Evolutionary conservation across 2,797 vertebrate species (phyloP), one percentile per base, ranked within the genome.

Genomic region (Cuculus canorus): DNA sequence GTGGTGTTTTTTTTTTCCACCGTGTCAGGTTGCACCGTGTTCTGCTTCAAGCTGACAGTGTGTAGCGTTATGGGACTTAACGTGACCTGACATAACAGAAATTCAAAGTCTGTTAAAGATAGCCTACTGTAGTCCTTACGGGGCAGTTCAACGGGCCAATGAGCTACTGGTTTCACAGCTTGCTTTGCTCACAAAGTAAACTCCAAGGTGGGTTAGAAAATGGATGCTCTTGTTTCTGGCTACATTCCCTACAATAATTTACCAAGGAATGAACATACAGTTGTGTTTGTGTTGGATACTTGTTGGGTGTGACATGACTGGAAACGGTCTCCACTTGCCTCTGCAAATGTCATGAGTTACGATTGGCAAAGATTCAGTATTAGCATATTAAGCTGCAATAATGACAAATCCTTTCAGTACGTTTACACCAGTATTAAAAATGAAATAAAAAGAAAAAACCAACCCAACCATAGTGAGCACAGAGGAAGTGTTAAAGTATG

Each of bases 1-100:
- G 24, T 0, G 0, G 0, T 2, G 19, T 4, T 50, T 37, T 84
- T 86, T 88, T 52, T 66, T n/a, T n/a, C n/a, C 32, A 33, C 33
- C 16, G 0, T 21, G 32, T 86, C 39, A 54, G 10, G 41, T 54
- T 71, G 39, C 11, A 48, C 71, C 13, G 7, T 16, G 45, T 48
- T 64, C 65, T 77, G 10, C 68, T 82, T 76, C 59, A 63, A 60
- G 48, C 45, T 86, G 80, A 76, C 37, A 5, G 56, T 65, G 2
- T 24, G 57, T 43, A 66, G 48, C 13, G 2, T 61, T 48, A 33
- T 18, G 54, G 54, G 45, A 41, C 25, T 50, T 82, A 86, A 71
- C 28, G 0, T 9, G 50, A 82, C 47, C 43, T 90, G 92, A 79
- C 77, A 32, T 23, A 82, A 54, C 41, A 72, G 50, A 64, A 80